phyloP scores from a whole-genome alignment of 2,797 vertebrate genomes.

The Mormyrops boulengeri region DNA sequence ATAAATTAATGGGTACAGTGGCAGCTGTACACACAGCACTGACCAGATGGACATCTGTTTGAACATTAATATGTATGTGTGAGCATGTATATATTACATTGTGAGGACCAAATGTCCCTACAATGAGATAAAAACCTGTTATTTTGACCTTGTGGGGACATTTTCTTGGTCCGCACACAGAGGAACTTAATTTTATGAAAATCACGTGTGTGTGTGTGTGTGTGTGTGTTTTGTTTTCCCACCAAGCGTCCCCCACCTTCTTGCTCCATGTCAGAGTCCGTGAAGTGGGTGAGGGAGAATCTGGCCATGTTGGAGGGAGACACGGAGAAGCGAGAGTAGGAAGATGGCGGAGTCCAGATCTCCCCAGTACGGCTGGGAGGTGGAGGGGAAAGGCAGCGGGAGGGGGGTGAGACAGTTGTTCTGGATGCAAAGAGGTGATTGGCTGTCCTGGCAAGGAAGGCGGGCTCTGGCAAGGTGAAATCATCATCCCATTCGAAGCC shows the following conservation, averaged over 20 bases:
- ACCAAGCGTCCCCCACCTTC: conserved; percentile 55
- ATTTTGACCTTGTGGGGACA: background rate
- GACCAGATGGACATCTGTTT: conserved; percentile 1
- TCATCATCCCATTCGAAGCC: conserved; percentile 98
- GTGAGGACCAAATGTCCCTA: background rate
- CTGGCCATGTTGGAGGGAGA: conserved; percentile 72
- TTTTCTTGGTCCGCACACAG: background rate
- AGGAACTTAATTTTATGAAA: background rate
- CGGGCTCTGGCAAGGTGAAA: conserved; percentile 77
- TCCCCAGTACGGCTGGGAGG: conserved; percentile 49
- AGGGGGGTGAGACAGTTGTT: conserved; percentile 42
- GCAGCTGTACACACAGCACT: background rate
- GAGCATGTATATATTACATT: background rate
- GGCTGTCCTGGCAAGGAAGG: conserved; percentile 71
- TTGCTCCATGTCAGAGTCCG: conserved; percentile 78
- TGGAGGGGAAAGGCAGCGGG: conserved; percentile 76
- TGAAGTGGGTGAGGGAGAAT: conserved; percentile 81
- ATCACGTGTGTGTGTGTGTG: background rate
- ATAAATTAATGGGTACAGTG: conserved; percentile 3
- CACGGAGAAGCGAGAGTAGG: conserved; percentile 90
- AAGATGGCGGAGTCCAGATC: conserved; percentile 71
- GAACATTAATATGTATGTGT: conserved; percentile 2
- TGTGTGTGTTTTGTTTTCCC: background rate
- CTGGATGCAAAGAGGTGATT: conserved; percentile 60
- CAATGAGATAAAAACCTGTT: background rate